phyloP scores from a whole-genome alignment of 2,888 invertebrate species.

The Endomychus coccineus region DNA sequence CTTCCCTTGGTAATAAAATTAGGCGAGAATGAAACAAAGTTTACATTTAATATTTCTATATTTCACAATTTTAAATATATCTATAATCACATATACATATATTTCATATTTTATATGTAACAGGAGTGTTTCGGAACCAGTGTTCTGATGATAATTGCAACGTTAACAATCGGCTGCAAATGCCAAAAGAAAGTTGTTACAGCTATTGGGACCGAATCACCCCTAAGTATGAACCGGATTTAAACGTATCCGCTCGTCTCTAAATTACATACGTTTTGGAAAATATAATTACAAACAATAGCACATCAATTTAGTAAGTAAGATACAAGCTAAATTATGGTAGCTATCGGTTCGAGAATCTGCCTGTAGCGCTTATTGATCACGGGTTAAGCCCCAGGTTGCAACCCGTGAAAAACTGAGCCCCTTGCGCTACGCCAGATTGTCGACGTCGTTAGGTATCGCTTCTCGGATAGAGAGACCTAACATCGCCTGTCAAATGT shows the following conservation, averaged over 20 bases:
- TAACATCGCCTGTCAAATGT: slow-evolving; percentile 24
- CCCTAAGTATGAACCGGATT: too few relatives aligned
- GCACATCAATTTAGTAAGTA: slow-evolving; percentile 39
- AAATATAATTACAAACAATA: slow-evolving; percentile 41
- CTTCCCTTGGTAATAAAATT: too few relatives aligned
- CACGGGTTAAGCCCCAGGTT: slow-evolving; percentile 43
- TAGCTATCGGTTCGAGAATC: slow-evolving; percentile 23
- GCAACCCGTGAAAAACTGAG: slow-evolving; percentile 48
- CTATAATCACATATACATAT: slow-evolving; percentile 41
- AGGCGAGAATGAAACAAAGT: slow-evolving; percentile 11
- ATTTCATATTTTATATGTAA: slow-evolving; percentile 31
- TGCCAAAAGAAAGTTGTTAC: too few relatives aligned
- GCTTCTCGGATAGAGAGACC: slow-evolving; percentile 38
- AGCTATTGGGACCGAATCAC: too few relatives aligned
- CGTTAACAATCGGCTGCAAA: too few relatives aligned
- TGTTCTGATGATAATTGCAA: too few relatives aligned
- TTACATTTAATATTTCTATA: slow-evolving; percentile 41
- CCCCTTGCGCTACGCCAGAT: slow-evolving; percentile 49
- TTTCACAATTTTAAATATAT: slow-evolving; percentile 42
- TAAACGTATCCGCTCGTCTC: too few relatives aligned
- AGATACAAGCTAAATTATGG: slow-evolving; percentile 40
- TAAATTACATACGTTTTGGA: slow-evolving; percentile 30
- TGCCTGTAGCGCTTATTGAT: slow-evolving; percentile 27
- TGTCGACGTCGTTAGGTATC: slow-evolving; percentile 40
- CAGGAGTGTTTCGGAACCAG: slow-evolving; percentile 24